A percentile compares a stretch with the other conserved stretches of the same genome.
These are phyloP conservation scores for Triplophysa tibetana DNA, from an alignment of 2,113 vertebrate genomes.

Conservation along the genomic window DNA sequence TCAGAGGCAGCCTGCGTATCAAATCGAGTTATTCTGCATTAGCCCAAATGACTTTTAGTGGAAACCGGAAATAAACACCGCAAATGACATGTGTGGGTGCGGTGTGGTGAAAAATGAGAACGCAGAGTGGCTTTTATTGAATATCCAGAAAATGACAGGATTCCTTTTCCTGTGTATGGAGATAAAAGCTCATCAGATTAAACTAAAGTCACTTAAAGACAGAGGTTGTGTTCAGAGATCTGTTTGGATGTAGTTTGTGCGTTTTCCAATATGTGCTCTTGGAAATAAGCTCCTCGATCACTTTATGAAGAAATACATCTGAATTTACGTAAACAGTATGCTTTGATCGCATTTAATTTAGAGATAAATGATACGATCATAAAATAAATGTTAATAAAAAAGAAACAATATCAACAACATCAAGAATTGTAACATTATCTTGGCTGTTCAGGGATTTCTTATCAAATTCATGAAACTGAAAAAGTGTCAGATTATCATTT, in stretches of 20 bases:
- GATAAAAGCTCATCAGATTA: constrained; percentile 61
- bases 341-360: too few species aligned
- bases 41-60: constrained; percentile 29
- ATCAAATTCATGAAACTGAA: too few species aligned
- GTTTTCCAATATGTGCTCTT: not conserved
- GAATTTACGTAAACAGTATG: too few species aligned
- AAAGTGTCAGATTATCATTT: too few species aligned
- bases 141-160: not conserved
- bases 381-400: too few species aligned
- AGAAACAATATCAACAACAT: too few species aligned
- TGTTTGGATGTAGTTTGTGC: not conserved
- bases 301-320: not conserved
- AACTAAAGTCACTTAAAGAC: constrained; percentile 54
- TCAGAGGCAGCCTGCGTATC: not conserved
- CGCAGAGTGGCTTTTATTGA: constrained; percentile 6
- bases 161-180: constrained; percentile 32
- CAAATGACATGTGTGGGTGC: constrained; percentile 16
- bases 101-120: constrained; percentile 13
- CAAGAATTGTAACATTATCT: too few species aligned
- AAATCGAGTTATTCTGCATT: constrained; percentile 31
- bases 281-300: not conserved
- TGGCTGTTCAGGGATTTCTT: too few species aligned
- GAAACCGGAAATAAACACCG: constrained; percentile 16
- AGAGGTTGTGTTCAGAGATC: constrained; percentile 1
- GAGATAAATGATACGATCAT: too few species aligned